Conservation (phyloP, 2,888 invertebrate species). For the Idaea dimidiata region DNA sequence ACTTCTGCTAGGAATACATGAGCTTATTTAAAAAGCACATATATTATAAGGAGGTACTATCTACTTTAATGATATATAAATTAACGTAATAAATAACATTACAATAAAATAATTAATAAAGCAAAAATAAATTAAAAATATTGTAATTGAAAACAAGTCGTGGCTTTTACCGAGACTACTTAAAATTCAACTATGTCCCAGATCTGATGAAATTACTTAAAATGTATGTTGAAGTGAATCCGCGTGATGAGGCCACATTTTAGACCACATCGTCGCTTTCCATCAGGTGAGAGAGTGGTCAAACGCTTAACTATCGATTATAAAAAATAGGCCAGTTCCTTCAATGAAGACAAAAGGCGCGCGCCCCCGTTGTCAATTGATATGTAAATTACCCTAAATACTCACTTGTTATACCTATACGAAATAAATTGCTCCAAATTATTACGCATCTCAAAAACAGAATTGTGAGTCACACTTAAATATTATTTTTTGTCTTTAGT, state of each 20-base stretch:
- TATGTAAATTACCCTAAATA: conserved; percentile 48
- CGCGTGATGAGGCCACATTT: conserved; percentile 13
- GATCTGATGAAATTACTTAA: conserved; percentile 53
- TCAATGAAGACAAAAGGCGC: conserved; percentile 30
- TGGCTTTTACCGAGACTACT: conserved; percentile 31
- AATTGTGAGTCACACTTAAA: conserved; percentile 11
- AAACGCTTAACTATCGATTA: no score
- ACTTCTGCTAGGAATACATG: no score
- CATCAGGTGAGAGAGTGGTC: no score
- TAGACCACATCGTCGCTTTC: no score
- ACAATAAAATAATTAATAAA: no score
- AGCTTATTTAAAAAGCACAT: no score
- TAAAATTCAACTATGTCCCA: conserved; percentile 47
- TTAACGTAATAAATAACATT: no score
- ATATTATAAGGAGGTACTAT: no score
- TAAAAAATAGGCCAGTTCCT: no score
- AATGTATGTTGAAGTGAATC: conserved; percentile 29
- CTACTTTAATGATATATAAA: no score
- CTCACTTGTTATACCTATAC: conserved; percentile 36
- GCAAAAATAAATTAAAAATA: no score
- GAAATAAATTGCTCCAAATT: conserved; percentile 32
- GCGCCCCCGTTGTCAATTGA: conserved; percentile 59
- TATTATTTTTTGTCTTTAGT: no score
- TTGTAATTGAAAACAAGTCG: conserved; percentile 33
- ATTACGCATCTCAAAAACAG: conserved; percentile 49